Conservation (phyloP, 2,888 invertebrate genomes). For the Schizotus pectinicornis region DNA sequence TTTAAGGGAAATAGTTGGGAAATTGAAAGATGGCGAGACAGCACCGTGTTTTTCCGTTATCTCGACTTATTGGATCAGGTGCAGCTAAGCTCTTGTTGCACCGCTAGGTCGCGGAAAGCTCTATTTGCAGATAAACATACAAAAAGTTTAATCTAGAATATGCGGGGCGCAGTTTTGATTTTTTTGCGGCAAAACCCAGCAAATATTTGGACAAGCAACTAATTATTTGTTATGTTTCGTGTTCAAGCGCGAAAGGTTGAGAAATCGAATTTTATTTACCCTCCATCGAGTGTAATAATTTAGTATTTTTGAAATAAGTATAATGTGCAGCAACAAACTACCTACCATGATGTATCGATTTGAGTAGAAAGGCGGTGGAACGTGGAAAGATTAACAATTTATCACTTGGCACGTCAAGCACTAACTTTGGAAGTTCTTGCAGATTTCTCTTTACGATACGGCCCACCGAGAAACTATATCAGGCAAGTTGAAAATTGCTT, state of each 20-base stretch:
- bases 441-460: constrained; percentile 32
- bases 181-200: no score
- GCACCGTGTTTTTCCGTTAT: no score
- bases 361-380: constrained; percentile 24
- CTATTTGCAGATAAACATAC: no score
- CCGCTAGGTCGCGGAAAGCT: no score
- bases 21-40: no score
- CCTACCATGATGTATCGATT: constrained; percentile 34
- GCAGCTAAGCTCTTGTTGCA: no score
- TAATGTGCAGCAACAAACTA: constrained; percentile 5
- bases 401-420: constrained; percentile 35
- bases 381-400: constrained; percentile 36
- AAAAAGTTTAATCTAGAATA: no score
- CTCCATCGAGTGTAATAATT: constrained; percentile 20
- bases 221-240: no score
- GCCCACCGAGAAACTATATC: constrained; percentile 14
- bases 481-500: constrained; percentile 15
- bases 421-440: constrained; percentile 33
- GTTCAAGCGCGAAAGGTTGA: background rate
- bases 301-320: constrained; percentile 22
- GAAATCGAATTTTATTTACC: constrained; percentile 15
- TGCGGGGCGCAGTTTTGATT: no score
- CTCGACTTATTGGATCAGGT: no score
- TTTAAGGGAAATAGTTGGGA: no score
- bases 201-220: no score